Base-by-base conservation (phyloP, 2,888 invertebrate species). In the Odontomyia ornata region DNA sequence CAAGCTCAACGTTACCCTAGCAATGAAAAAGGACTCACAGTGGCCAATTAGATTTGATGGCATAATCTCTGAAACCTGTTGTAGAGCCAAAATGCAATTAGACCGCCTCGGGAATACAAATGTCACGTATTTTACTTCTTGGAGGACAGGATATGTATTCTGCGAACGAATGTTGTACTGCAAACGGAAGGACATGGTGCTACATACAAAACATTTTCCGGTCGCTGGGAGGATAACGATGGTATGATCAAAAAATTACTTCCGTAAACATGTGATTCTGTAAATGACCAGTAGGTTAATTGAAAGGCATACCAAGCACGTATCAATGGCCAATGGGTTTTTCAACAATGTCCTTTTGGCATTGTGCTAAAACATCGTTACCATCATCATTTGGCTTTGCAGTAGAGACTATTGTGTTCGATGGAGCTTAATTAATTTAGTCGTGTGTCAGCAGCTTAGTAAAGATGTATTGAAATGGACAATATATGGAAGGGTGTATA, bases 41-140 rank as follows among this genome's bases (percentile, higher is more conserved):
- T 56, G 71, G 71, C 76, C 77, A 77, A 77, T 77, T 77, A 77
- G 57, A 71, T 67, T 71, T 67, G 67, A 75, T 69, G 71, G 46
- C 76, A 62, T 76, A 77, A 77, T 77, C 71, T 47, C n/a, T 28
- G 71, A 36, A 46, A 76, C 60, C 69, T 76, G 71, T 36, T 71
- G 64, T 64, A 65, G 72, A 57, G 67, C 72, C 46, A 36, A 76
- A 78, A 78, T 78, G 78, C 76, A 78, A 78, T 78, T 78, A 78
- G 43, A 67, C 60, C 57, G 76, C 76, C 73, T 65, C 28, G 47
- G 65, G 78, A 65, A 78, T 65, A 76, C 75, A 75, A 78, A 64
- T 78, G 76, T 78, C 78, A 78, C 78, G 78, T 76, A 72, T 30
- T 64, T 25, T 30, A 36, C 43, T 65, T 67, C 43, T 23, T 56